These are phyloP conservation scores for Dolomedes plantarius DNA, from an alignment of 2,888 invertebrate genomes.

Conservation along the genomic window DNA sequence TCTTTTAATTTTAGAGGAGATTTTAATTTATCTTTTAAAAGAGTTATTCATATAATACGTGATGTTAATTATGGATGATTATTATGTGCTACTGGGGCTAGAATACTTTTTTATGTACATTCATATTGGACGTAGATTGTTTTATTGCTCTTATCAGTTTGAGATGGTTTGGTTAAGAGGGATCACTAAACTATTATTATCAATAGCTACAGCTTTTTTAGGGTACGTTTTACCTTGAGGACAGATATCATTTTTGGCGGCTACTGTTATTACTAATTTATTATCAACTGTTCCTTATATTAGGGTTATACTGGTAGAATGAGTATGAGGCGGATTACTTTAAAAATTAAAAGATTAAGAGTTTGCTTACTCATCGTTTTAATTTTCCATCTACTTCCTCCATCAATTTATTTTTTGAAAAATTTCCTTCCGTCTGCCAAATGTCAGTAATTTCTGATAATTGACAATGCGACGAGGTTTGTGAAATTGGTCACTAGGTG, in stretches of 20 bases:
- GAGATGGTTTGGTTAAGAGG: slow-evolving; percentile 82
- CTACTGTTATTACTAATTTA: no score
- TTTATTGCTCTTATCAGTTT: slow-evolving; percentile 78
- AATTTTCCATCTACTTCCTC: slow-evolving; percentile 84
- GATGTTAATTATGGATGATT: slow-evolving; percentile 84
- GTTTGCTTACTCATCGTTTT: slow-evolving; percentile 86
- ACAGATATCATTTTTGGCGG: slow-evolving; percentile 89
- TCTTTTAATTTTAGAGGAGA: slow-evolving; percentile 84
- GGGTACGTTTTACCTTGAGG: slow-evolving; percentile 87
- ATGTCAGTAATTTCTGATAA: no score
- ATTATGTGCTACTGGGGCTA: slow-evolving; percentile 84
- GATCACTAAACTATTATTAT: slow-evolving; percentile 82
- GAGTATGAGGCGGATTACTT: slow-evolving; percentile 88
- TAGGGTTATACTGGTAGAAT: slow-evolving; percentile 82
- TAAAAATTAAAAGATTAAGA: slow-evolving; percentile 85
- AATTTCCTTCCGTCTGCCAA: no score
- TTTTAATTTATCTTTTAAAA: slow-evolving; percentile 81
- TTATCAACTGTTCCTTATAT: slow-evolving; percentile 85
- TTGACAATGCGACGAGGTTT: no score
- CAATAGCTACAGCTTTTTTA: slow-evolving; percentile 85
- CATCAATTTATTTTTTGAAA: no score
- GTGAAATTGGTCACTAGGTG: no score
- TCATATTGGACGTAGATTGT: slow-evolving; percentile 81
- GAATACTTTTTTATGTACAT: slow-evolving; percentile 84
- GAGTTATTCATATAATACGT: slow-evolving; percentile 79